Percentiles rank a stretch among this genome's conserved stretches.
phyloP scores from a whole-genome alignment of 2,113 vertebrate species.

The Merops nubicus region DNA sequence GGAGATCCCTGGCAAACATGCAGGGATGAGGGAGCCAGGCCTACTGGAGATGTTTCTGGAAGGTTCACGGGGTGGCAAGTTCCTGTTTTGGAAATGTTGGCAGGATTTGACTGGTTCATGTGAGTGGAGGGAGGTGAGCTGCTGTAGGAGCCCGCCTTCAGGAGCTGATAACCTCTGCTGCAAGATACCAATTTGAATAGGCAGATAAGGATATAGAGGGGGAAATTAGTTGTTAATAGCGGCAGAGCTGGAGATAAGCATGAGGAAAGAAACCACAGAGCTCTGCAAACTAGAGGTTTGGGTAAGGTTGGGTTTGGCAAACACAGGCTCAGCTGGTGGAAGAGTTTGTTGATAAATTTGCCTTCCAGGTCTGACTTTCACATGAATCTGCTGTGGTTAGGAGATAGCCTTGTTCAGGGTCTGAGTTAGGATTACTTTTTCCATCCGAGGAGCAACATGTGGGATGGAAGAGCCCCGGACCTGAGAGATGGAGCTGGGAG shows the following conservation, averaged over 20 bases:
- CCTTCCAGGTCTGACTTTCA: background rate
- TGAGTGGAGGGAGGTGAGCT: background rate
- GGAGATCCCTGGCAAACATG: background rate
- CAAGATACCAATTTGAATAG: background rate
- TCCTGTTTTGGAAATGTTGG: background rate
- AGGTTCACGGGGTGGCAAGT: background rate
- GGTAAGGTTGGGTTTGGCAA: background rate
- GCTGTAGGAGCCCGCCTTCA: rapidly evolving
- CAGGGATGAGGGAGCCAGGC: background rate
- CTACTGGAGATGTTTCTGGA: background rate
- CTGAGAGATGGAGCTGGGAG: background rate
- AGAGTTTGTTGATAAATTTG: background rate
- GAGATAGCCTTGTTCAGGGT: background rate
- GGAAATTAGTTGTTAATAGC: background rate
- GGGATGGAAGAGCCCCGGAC: background rate
- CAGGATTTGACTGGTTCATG: background rate
- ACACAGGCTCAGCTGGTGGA: background rate
- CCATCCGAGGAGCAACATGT: background rate
- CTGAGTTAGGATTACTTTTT: background rate
- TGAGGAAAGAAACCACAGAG: background rate
- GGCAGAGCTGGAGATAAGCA: background rate
- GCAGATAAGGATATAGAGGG: background rate
- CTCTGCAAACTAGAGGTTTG: background rate
- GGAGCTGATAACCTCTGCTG: background rate
- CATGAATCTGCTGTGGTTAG: background rate